Base-by-base conservation (phyloP, 1,140 invertebrate genomes). In the Gryllus bimaculatus region DNA sequence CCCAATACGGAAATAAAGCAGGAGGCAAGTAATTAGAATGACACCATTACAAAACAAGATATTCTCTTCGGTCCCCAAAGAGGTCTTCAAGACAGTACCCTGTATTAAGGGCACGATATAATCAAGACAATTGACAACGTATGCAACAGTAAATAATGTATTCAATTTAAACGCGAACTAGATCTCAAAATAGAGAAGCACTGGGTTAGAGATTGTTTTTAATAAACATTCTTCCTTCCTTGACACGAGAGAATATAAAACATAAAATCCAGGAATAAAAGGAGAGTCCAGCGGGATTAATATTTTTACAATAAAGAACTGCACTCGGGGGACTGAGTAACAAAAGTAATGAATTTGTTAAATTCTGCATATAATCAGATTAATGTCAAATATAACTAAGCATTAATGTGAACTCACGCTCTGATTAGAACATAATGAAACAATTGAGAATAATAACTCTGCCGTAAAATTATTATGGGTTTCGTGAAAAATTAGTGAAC, bases 311-410 rank as follows among this genome's bases (percentile, higher is more conserved):
- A 66, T 66, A 66, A 66, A 66, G 54, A 66, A 66, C 54, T 13
- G 18, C 54, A 66, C 54, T 66, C 54, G 10, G 10, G 54, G 54
- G 54, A 66, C 10, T 10, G 10, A 13, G 54, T 18, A 18, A 66
- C 54, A 66, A 66, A 66, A 66, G 54, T 66, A 66, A 66, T 66
- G 54, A 66, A 66, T 66, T 66, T 66, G 54, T 66, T 66, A 66
- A 66, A 66, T 66, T 66, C 54, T 66, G 10, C 54, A 66, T 66
- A 66, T 66, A 66, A 66, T 66, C 54, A 66, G 54, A 18, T 66
- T 66, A 66, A 66, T 66, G 54, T 66, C 54, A 18, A 13, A 66
- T 66, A 66, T 66, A 66, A 66, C 54, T 66, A 66, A 66, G 54
- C 54, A 66, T 66, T 66, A 66, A 66, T 66, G 54, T 18, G 54